Evolutionary conservation across 2,113 vertebrate genomes (phyloP), one percentile per base, ranked within the genome.

Genomic region (Echinops telfairi): DNA sequence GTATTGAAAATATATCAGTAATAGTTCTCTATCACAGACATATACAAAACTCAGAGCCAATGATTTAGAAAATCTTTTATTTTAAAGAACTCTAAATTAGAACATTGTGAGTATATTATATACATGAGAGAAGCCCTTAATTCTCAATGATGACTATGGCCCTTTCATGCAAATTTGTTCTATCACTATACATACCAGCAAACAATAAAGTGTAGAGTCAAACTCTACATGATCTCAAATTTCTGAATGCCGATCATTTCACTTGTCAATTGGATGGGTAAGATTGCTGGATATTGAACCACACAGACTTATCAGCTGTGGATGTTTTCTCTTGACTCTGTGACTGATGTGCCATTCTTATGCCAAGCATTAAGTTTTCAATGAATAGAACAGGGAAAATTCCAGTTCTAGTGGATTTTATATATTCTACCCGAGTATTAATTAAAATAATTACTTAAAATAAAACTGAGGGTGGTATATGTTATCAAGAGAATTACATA

Each of bases 41-140:
- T 43, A 57, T 2, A 60, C 19, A 88, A 83, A 90, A 93, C 5
- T 31, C 60, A 62, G 70, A 64, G 31, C 84, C 23, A 71, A 25
- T 71, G 25, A 70, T 84, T 86, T 64, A 80, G 62, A 89, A 80
- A 73, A 82, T 40, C 29, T 80, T 53, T 83, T 71, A 40, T 40
- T 71, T 71, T 71, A 23, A 33, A 91, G 29, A 73, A 89, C 6
- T 27, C 83, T 87, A 64, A 64, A 73, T 93, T 96, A 77, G n/a
- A 4, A 96, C 79, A 84, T 81, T 84, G 17, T 80, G 25, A 81
- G 12, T 71, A 38, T 8, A 90, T 86, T 83, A 43, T 92, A 31
- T 86, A 9, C 53, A 43, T 84, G 23, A 76, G 2, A 16, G 80
- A 92, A 86, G 6, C 8, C 58, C 60, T 89, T 94, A 64, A 43